These are phyloP conservation scores for Herpetotheres cachinnans DNA, from an alignment of 2,113 vertebrate genomes.

Conservation along the genomic window DNA sequence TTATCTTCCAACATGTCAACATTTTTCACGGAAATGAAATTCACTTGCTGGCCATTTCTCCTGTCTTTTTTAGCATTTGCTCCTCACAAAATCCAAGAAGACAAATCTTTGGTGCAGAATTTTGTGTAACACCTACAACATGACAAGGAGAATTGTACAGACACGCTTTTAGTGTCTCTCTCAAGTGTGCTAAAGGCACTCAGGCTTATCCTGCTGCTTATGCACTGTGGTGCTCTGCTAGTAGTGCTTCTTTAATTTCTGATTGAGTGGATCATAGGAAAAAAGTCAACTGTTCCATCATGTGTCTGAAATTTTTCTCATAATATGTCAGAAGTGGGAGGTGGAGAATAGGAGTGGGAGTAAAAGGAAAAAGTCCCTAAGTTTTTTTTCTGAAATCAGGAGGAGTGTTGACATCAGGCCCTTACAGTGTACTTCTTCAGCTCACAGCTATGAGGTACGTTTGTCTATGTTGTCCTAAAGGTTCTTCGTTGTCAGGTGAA, in stretches of 20 bases:
- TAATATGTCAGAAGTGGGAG: constrained; percentile 52
- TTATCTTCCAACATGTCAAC: not conserved
- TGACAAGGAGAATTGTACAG: not conserved
- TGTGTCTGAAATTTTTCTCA: constrained; percentile 52
- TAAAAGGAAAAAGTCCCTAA: constrained; percentile 17
- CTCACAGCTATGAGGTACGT: not conserved
- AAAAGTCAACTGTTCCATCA: constrained; percentile 38
- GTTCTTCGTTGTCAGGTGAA: not conserved
- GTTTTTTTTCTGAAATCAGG: not conserved
- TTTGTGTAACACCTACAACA: not conserved
- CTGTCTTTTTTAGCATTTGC: not conserved
- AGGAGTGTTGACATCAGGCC: not conserved
- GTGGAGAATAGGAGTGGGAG: constrained; percentile 56
- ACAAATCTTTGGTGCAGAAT: not conserved
- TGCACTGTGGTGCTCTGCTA: not conserved
- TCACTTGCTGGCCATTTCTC: not conserved
- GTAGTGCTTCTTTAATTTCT: constrained; percentile 18
- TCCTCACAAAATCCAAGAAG: not conserved
- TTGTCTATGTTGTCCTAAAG: not conserved
- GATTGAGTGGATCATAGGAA: constrained; percentile 41
- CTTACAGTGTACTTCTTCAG: not conserved
- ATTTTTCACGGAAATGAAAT: constrained; percentile 1
- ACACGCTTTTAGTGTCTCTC: not conserved
- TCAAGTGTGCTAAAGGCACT: not conserved
- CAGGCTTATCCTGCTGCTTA: not conserved